Conservation (phyloP, 2,113 vertebrate species). For the Empidonax alnorum region DNA sequence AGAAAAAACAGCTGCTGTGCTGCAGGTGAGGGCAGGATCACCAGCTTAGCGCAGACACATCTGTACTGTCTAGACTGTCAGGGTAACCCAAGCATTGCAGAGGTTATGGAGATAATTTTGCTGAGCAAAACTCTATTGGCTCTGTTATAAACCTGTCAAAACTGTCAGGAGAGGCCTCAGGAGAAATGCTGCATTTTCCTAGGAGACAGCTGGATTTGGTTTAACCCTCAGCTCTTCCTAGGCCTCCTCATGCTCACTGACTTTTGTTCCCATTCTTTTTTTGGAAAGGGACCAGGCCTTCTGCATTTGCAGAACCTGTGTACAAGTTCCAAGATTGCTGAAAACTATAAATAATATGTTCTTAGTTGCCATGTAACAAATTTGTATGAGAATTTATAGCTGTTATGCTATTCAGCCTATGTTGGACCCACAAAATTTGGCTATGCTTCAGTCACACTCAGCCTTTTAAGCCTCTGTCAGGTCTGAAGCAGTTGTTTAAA, state of each 20-base stretch:
- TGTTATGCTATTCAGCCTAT: not conserved
- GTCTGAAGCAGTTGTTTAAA: not conserved
- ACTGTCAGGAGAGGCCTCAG: not conserved
- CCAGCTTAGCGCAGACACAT: not conserved
- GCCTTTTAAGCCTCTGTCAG: not conserved
- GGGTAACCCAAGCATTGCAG: not conserved
- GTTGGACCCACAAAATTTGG: not conserved
- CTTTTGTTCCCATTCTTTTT: not conserved
- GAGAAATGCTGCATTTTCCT: slow-evolving; percentile 23
- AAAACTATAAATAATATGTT: slow-evolving; percentile 8
- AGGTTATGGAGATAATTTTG: slow-evolving; percentile 39
- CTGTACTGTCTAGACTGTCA: slow-evolving; percentile 21
- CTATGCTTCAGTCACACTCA: not conserved
- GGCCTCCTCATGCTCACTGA: not conserved
- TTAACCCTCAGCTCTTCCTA: slow-evolving; percentile 1
- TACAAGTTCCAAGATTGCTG: not conserved
- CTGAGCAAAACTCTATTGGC: not conserved
- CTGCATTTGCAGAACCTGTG: not conserved
- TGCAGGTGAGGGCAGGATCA: not conserved
- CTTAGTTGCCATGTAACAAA: not conserved
- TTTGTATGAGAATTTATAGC: not conserved
- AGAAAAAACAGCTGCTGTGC: slow-evolving; percentile 4
- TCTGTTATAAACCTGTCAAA: slow-evolving; percentile 37
- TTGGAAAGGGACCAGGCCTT: not conserved
- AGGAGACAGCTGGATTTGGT: slow-evolving; percentile 20